These are phyloP conservation scores for Myotis findleyi DNA, from an alignment of 2,797 vertebrate genomes.

Conservation along the genomic window DNA sequence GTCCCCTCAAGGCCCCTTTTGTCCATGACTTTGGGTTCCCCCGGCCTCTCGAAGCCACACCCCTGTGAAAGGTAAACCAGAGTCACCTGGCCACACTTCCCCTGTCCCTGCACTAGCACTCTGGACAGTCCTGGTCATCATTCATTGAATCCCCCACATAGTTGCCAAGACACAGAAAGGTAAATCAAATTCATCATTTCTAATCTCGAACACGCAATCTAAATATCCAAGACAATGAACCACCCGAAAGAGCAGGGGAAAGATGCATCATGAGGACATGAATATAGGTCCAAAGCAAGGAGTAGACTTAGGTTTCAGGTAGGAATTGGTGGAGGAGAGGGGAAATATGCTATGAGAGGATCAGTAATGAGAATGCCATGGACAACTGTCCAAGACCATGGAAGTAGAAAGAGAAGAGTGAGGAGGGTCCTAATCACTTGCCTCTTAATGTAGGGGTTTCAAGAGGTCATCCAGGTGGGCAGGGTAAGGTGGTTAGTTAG, in stretches of 20 bases:
- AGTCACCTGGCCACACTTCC: rapidly evolving
- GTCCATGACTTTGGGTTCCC: neutral
- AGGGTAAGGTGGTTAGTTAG: neutral
- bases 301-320: neutral
- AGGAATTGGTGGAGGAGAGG: neutral
- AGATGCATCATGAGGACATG: neutral
- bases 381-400: neutral
- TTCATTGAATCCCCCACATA: rapidly evolving
- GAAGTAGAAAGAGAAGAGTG: neutral
- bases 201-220: neutral
- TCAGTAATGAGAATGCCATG: neutral
- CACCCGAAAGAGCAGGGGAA: neutral
- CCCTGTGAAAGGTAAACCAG: neutral
- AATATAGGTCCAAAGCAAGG: neutral
- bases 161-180: neutral
- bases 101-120: too few species aligned
- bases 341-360: rapidly evolving
- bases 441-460: neutral
- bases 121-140: neutral
- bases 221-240: neutral
- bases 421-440: rapidly evolving
- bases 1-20: rapidly evolving
- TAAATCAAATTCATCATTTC: neutral
- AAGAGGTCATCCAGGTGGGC: neutral
- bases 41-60: rapidly evolving